Evolutionary conservation across 2,113 vertebrate species (phyloP), one percentile per base, ranked within the genome.

Genomic region (Enhydra lutris): DNA sequence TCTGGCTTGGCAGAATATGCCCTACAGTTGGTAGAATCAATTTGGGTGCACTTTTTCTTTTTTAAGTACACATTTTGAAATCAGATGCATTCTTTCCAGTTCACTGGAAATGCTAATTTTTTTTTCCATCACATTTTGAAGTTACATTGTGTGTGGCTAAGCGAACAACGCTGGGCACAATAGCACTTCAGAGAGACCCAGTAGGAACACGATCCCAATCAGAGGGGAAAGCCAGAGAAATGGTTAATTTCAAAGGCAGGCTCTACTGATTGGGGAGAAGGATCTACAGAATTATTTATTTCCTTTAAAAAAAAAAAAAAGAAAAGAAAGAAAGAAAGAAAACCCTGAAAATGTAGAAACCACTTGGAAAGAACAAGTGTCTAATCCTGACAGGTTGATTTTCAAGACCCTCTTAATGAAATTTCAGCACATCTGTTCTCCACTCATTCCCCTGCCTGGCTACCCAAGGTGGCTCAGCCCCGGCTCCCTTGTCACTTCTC

Each of bases 81-180:
- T 97, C 97, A 97, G 92, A 96, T 79, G 74, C 95, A 94, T 97
- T 97, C 95, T 97, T 96, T 92, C 81, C 94, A 96, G 84, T 91
- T 96, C 92, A 81, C 94, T 97, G 95, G 81, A 95, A 97, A 95
- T 96, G 95, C 97, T 97, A 88, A 95, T 96, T 97, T 97, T 87
- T 84, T 84, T 42, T 10, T 4, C 73, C 84, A 31, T 84, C 59
- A 18, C 92, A 82, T 82, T 94, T 92, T 71, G 34, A 79, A 96
- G 96, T 95, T 87, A 61, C 90, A 73, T 96, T 97, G 81, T 96
- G 90, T 95, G 94, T 92, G 96, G 83, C 80, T 84, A 63, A 91
- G 89, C 7, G 7, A 76, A 6, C 74, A 42, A 36, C 24, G 15
- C 7, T 17, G 17, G 10, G 18, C 50, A 96, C 57, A 84, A 78